phyloP scores from a whole-genome alignment of 1,140 invertebrate genomes.

The Trichogramma pretiosum region DNA sequence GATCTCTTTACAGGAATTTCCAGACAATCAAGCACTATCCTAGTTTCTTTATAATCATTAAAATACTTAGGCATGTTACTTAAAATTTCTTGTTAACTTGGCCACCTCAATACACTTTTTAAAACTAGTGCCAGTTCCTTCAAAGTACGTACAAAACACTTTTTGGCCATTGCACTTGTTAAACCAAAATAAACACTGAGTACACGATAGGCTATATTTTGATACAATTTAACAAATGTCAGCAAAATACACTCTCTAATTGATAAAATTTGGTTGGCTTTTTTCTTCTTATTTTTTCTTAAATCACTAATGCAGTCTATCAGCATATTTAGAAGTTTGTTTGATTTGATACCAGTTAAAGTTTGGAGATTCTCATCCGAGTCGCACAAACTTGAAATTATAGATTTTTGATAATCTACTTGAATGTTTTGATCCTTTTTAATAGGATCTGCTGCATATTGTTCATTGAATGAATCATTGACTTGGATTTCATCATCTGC shows the following conservation, averaged over 20 bases:
- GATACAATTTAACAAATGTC: conserved; percentile 1
- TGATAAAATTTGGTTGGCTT: neutral
- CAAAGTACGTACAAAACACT: neutral
- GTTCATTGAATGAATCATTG: too few species aligned
- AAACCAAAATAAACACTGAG: neutral
- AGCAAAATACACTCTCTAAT: neutral
- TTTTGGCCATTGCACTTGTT: neutral
- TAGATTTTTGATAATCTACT: too few species aligned
- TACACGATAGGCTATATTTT: neutral
- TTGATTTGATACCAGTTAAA: neutral
- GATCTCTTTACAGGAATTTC: conserved; percentile 18
- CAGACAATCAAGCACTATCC: conserved; percentile 24
- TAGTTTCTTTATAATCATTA: conserved; percentile 8
- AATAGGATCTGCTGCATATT: too few species aligned
- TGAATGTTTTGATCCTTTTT: too few species aligned
- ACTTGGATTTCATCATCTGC: too few species aligned
- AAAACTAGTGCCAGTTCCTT: conserved; percentile 2
- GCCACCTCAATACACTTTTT: conserved; percentile 7
- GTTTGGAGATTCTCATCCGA: neutral
- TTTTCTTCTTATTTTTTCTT: neutral
- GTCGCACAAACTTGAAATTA: too few species aligned
- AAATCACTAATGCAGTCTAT: neutral
- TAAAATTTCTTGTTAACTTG: conserved; percentile 7
- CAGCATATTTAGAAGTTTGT: neutral
- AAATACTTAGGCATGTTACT: conserved; percentile 13